phyloP scores from a whole-genome alignment of 2,888 invertebrate species.

The Seira musarum region DNA sequence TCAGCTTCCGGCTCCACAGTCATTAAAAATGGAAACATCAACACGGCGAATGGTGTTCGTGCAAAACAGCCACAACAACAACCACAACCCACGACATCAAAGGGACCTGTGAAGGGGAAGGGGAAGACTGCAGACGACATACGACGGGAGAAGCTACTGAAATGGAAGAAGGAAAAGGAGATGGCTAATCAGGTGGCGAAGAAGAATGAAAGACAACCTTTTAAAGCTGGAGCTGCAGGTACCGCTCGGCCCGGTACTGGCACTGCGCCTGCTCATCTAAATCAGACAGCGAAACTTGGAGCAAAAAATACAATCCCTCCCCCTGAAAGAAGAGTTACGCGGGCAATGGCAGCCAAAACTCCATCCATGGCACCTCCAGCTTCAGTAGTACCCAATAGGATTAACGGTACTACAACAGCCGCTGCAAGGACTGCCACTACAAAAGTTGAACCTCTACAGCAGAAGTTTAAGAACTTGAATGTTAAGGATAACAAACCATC shows the following conservation, averaged over 20 bases:
- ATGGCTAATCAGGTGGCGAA: constrained; percentile 12
- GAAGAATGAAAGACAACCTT: constrained; percentile 30
- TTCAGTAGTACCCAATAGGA: constrained; percentile 43
- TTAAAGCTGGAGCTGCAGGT: constrained; percentile 32
- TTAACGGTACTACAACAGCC: not conserved
- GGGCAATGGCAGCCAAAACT: not conserved
- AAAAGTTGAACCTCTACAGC: constrained; percentile 11
- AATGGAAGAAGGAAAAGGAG: constrained; percentile 64
- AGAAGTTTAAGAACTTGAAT: constrained; percentile 37
- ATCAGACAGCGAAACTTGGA: not conserved
- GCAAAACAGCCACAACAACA: not conserved
- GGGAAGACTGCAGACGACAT: not conserved
- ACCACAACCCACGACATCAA: not conserved
- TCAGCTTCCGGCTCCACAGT: not conserved
- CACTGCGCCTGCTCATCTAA: not conserved
- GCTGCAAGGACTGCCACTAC: not conserved
- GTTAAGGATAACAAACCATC: constrained; percentile 23
- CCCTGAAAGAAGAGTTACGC: not conserved
- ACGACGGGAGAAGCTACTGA: constrained; percentile 50
- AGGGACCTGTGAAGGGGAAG: not conserved
- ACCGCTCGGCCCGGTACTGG: not conserved
- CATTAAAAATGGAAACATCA: not conserved
- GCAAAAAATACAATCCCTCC: not conserved
- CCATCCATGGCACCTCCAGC: constrained; percentile 9
- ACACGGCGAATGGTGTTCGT: constrained; percentile 12